Evolutionary conservation across 1,140 invertebrate genomes (phyloP).

Genomic region (Camponotus vicinus): DNA sequence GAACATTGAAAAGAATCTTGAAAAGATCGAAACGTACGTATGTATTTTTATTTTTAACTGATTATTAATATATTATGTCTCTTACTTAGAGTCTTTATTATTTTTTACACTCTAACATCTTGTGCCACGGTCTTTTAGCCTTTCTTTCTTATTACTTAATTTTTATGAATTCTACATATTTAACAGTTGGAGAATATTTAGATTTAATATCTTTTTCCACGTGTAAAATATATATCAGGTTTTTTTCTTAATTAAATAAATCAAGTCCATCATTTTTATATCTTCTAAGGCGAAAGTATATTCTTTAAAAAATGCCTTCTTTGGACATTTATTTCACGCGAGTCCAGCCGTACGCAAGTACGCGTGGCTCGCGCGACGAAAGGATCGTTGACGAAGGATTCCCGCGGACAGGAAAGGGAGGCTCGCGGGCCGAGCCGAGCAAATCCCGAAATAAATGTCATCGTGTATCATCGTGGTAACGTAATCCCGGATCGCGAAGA

Average conservation of each 20-base stretch:
- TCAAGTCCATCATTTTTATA: background rate
- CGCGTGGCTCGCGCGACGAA: conserved; percentile 68
- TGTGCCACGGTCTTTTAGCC: no score
- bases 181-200: background rate
- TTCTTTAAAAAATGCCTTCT: background rate
- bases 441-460: conserved; percentile 78
- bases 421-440: conserved; percentile 62
- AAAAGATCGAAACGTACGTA: no score
- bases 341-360: conserved; percentile 15
- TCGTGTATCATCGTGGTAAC: conserved; percentile 78
- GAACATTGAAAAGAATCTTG: no score
- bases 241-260: conserved; percentile 6
- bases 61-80: no score
- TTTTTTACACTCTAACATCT: no score
- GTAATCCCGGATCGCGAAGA: conserved; percentile 77
- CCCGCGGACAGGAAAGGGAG: conserved; percentile 31
- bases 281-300: background rate
- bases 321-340: conserved; percentile 28
- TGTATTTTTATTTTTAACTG: no score
- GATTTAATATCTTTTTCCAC: background rate
- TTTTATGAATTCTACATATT: background rate
- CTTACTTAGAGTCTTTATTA: no score
- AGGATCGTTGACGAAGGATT: conserved; percentile 61
- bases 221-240: background rate
- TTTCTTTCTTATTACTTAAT: no score